Evolutionary conservation across 2,797 vertebrate species (phyloP), one percentile per base, ranked within the genome.

Genomic region (Petrocephalus schoutedeni): DNA sequence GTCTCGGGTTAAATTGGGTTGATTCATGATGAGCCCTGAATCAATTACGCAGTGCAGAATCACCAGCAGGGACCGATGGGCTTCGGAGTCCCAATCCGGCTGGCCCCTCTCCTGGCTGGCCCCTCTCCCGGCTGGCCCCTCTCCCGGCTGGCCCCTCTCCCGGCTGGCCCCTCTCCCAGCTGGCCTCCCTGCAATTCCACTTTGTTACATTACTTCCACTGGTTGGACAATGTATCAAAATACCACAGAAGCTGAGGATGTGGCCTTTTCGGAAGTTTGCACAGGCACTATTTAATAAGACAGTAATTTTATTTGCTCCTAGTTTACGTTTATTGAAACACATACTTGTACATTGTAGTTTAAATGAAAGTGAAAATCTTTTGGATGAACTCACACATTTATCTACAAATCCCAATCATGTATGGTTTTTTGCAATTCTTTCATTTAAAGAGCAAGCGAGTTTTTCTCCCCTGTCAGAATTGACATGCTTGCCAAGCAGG

Each of bases 11-110:
- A 58, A 32, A 23, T 86, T 58, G 82, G 64, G n/a, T 53, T 57
- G 89, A 89, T 94, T 92, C 94, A 95, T 92, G 92, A 89, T 23
- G 77, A 93, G 91, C 85, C 85, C 87, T 89, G 89, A 88, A 90
- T 88, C 41, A 41, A 87, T 58, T 32, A 54, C 77, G 56, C 53
- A n/a, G 36, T 32, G 7, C 77, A 89, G 85, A 86, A 82, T 80
- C 84, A 89, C n/a, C 88, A 86, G 85, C 59, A 57, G 67, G 12
- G 19, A 23, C n/a, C 9, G n/a, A 14, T 61, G 36, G 28, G 5
- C 12, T 12, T 45, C 0, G 14, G 53, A 28, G 74, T 32, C 10
- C 19, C 53, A 58, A n/a, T 14, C 10, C 89, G 36, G n/a, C 19
- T 36, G 10, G 7, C 36, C 51, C 14, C 4, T 9, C 36, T n/a